Evolutionary conservation across 37 sponge, comb jelly and placozoan genomes (phyloP).

Genomic region (Agelas oroides): DNA sequence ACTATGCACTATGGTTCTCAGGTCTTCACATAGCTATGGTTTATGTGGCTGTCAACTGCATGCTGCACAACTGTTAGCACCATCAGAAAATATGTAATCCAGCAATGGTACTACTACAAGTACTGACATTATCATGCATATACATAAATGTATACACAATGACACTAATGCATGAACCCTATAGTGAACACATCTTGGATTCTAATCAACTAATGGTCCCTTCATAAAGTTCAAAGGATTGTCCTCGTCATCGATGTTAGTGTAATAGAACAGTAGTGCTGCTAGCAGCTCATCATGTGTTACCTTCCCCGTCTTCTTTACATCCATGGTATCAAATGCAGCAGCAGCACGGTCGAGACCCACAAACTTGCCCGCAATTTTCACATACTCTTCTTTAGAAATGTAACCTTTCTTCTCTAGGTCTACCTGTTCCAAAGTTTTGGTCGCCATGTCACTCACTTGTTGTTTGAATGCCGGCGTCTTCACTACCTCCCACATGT

Average conservation of each 20-base stretch:
- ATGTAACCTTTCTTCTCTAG: slow-evolving; percentile 10
- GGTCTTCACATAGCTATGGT: too few species aligned
- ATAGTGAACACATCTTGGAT: too few species aligned
- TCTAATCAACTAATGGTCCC: slow-evolving; percentile 24
- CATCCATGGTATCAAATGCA: slow-evolving; percentile 18
- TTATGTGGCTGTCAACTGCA: too few species aligned
- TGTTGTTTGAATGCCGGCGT: slow-evolving; percentile 20
- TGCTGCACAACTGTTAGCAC: too few species aligned
- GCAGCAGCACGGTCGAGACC: not conserved
- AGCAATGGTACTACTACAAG: too few species aligned
- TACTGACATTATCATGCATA: too few species aligned
- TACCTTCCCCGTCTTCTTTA: not conserved
- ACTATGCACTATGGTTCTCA: too few species aligned
- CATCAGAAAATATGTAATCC: too few species aligned
- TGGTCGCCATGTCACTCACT: not conserved
- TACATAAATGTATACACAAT: too few species aligned
- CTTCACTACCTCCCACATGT: not conserved
- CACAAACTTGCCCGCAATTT: slow-evolving; percentile 1
- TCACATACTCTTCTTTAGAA: not conserved
- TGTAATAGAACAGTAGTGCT: not conserved
- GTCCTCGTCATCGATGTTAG: slow-evolving; percentile 17
- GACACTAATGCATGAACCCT: too few species aligned
- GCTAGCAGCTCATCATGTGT: not conserved
- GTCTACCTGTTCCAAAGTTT: slow-evolving; percentile 1
- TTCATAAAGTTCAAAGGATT: slow-evolving; percentile 15